Evolutionary conservation across 2,797 vertebrate genomes (phyloP).

Genomic region (Macropus fuliginosus): DNA sequence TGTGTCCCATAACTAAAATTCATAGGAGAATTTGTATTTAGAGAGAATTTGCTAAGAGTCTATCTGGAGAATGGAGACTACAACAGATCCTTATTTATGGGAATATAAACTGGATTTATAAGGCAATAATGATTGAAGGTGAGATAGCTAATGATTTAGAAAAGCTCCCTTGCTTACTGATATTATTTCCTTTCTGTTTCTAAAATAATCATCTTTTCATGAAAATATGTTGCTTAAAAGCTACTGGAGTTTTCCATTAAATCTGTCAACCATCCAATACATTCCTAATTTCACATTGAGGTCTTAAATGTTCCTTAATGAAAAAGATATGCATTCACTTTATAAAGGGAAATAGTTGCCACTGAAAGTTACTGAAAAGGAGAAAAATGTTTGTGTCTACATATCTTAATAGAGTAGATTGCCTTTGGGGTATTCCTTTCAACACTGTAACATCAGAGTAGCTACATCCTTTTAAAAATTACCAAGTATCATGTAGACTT

Average conservation of each 20-base stretch:
- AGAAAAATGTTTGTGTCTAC: conserved; percentile 33
- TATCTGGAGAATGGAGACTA: conserved; percentile 33
- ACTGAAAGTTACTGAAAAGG: conserved; percentile 56
- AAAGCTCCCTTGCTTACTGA: conserved; percentile 56
- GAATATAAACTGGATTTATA: conserved; percentile 28
- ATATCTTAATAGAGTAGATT: conserved; percentile 59
- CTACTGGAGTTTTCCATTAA: conserved; percentile 74
- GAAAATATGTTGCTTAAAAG: conserved; percentile 74
- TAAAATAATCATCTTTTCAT: conserved; percentile 64
- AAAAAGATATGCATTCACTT: conserved; percentile 71
- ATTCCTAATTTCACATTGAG: conserved; percentile 76
- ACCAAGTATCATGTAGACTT: background rate
- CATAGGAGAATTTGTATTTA: background rate
- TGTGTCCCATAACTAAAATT: background rate
- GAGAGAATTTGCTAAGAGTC: conserved; percentile 21
- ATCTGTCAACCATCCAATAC: conserved; percentile 78
- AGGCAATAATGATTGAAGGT: conserved; percentile 35
- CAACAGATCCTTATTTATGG: conserved; percentile 46
- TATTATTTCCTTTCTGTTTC: conserved; percentile 51
- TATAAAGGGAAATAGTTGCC: conserved; percentile 76
- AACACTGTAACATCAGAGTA: conserved; percentile 10
- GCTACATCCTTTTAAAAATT: conserved; percentile 31
- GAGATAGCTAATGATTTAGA: background rate
- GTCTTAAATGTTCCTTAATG: conserved; percentile 67
- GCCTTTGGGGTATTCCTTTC: background rate